phyloP scores from a whole-genome alignment of 2,113 vertebrate species.

The human region GRCh38 chr13:74191001-74191500 shows the following conservation, averaged over 20 bases:
- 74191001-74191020: neutral
- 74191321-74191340: neutral
- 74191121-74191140: slow-evolving; percentile 71
- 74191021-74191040: slow-evolving; percentile 38
- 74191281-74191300: slow-evolving; percentile 49
- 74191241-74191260: slow-evolving; percentile 21
- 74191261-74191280: slow-evolving; percentile 68
- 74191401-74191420: slow-evolving; percentile 46
- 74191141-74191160: slow-evolving; percentile 70
- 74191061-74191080: slow-evolving; percentile 64
- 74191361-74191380: slow-evolving; percentile 13
- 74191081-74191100: slow-evolving; percentile 72
- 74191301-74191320: slow-evolving; percentile 38
- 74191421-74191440: slow-evolving; percentile 42
- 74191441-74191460: slow-evolving; percentile 10
- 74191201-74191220: slow-evolving; percentile 58
- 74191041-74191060: slow-evolving; percentile 59
- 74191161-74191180: slow-evolving; percentile 73
- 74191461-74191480: neutral
- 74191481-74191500: neutral
- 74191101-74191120: slow-evolving; percentile 74
- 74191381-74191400: slow-evolving; percentile 3
- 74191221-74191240: slow-evolving; percentile 27
- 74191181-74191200: slow-evolving; percentile 57
- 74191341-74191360: slow-evolving; percentile 11